Conservation (phyloP, 2,113 vertebrate genomes). For the Rhegmatorhina hoffmannsi region DNA sequence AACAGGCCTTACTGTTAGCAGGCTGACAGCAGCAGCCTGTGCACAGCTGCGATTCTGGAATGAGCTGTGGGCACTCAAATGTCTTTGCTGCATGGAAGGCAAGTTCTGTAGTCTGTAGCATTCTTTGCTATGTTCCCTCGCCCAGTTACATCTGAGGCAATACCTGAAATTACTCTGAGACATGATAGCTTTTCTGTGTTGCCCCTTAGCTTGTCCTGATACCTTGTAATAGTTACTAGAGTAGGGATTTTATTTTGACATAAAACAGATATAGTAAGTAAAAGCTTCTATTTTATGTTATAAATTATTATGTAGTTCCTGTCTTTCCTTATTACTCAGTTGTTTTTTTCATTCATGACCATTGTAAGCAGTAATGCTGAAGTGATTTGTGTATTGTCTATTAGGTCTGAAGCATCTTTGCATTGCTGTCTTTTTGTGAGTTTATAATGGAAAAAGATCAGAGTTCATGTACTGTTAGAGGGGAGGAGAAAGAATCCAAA, state of each 20-base stretch:
- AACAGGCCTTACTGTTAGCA: neutral
- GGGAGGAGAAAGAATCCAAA: neutral
- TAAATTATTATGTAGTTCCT: neutral
- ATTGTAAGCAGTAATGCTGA: neutral
- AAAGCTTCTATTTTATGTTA: neutral
- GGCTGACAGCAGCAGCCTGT: neutral
- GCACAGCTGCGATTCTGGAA: neutral
- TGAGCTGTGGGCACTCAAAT: neutral
- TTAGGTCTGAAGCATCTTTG: neutral
- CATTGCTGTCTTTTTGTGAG: neutral
- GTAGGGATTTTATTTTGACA: neutral
- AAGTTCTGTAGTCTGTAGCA: neutral
- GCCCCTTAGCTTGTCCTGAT: neutral
- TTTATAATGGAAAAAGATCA: neutral
- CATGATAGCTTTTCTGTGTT: neutral
- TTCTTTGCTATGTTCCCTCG: neutral
- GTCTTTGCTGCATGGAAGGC: fast-evolving
- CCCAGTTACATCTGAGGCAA: neutral
- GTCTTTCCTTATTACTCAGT: neutral
- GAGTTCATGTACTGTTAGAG: neutral
- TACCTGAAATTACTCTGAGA: neutral
- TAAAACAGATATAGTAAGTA: neutral
- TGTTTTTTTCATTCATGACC: neutral
- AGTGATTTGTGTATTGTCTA: fast-evolving
- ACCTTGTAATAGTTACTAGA: neutral